Evolutionary conservation across 2,113 vertebrate species (phyloP), one percentile per base, ranked within the genome.

Genomic region (Ellobius talpinus): DNA sequence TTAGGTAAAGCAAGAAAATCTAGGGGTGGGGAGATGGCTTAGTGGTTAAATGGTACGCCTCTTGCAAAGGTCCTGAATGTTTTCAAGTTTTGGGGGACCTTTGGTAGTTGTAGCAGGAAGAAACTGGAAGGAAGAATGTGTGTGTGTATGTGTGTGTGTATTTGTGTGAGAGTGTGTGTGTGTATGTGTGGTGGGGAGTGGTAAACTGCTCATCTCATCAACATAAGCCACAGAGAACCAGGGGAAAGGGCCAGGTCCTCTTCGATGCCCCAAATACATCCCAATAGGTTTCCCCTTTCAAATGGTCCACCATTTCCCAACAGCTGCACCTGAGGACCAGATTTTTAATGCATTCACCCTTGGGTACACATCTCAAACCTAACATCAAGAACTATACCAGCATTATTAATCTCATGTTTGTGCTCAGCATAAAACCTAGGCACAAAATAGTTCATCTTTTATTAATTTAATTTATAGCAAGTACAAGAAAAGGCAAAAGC

Each of bases 381-480:
- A 47, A 16, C 13, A 70, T 58, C 52, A 72, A 87, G 3, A 68
- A 42, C 19, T 70, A 63, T 2, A 55, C 16, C n/a, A 91, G 50
- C 16, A 55, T 52, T 68, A 63, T 11, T 7, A 89, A 66, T 66
- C 52, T 93, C 31, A 81, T 50, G 3, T 29, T 65, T 55, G n/a
- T 74, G 10, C 55, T 93, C 65, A 78, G n/a, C 13, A 47, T 93
- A 93, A 84, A 88, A 94, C 2, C 16, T 7, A 88, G 50, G 39
- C 8, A 45, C 17, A 79, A 58, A 95, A 50, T 52, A 68, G 55
- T 81, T 24, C 26, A 58, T 26, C 23, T 13, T 78, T 31, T 82
- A 89, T 61, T 66, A 33, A 87, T 74, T 92, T 89, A 63, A 89
- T 82, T 63, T 86, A 50, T 66, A 82, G n/a, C 63, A 90, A 94